Conservation (phyloP, 2,113 vertebrate species). For the Psittacula cyanocephala region DNA sequence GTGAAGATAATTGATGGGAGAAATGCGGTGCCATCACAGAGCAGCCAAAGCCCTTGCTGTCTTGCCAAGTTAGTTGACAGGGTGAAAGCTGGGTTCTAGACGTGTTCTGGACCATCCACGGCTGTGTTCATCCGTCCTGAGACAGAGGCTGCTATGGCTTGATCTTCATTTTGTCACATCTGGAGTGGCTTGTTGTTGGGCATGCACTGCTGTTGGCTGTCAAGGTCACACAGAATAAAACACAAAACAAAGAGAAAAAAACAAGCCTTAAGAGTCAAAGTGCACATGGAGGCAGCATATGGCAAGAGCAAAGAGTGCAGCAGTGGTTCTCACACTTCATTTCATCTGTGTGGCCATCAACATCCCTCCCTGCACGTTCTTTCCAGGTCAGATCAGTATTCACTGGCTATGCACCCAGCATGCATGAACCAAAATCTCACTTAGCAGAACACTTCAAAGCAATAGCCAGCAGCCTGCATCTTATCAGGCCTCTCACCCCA, state of each 20-base stretch:
- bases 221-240: not conserved
- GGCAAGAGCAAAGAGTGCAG: not conserved
- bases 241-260: not conserved
- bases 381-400: not conserved
- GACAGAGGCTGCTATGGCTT: not conserved
- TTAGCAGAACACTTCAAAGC: not conserved
- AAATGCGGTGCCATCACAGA: not conserved
- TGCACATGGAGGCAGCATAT: not conserved
- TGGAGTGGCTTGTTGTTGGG: not conserved
- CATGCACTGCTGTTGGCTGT: not conserved
- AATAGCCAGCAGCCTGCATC: not conserved
- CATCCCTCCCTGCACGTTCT: not conserved
- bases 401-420: fast-evolving
- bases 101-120: not conserved
- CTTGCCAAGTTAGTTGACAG: not conserved
- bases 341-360: not conserved
- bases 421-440: not conserved
- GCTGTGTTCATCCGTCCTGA: not conserved
- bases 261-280: not conserved
- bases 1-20: not conserved
- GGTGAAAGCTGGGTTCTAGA: not conserved
- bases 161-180: not conserved
- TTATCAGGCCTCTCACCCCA: not conserved
- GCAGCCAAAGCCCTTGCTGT: not conserved
- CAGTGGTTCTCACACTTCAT: not conserved